phyloP scores from a whole-genome alignment of 1,140 invertebrate species.

The Lasioglossum albipes region DNA sequence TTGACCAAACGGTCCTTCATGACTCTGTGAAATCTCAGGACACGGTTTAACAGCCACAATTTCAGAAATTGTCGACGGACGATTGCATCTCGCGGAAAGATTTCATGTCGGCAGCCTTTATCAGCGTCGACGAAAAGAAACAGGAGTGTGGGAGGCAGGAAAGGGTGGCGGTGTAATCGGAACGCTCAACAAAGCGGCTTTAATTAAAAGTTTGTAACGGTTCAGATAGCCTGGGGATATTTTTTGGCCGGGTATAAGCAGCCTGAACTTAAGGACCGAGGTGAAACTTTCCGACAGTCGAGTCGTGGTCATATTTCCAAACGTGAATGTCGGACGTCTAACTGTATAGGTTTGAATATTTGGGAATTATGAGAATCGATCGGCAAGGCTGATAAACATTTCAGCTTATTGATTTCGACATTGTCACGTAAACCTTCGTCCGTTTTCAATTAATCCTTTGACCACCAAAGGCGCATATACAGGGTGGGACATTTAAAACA shows the following conservation, averaged over 20 bases:
- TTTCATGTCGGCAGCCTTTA: slow-evolving; percentile 34
- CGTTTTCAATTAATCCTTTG: no score
- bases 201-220: slow-evolving; percentile 60
- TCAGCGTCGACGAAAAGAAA: neutral
- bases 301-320: slow-evolving; percentile 20
- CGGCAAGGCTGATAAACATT: neutral
- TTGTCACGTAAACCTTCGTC: no score
- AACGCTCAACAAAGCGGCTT: slow-evolving; percentile 50
- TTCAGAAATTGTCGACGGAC: slow-evolving; percentile 27
- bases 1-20: neutral
- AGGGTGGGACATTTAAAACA: no score
- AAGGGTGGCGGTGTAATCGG: slow-evolving; percentile 27
- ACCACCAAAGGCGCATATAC: no score
- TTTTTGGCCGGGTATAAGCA: slow-evolving; percentile 45
- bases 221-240: slow-evolving; percentile 41
- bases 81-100: slow-evolving; percentile 34
- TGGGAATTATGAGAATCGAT: neutral
- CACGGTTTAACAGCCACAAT: neutral
- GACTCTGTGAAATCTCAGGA: neutral
- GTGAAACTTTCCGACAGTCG: neutral
- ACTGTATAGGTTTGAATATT: neutral
- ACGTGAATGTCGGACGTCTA: slow-evolving; percentile 20
- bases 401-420: neutral
- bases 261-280: neutral
- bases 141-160: neutral